Evolutionary conservation across 2,888 invertebrate species (phyloP), one percentile per base, ranked within the genome.

Genomic region (Chaitophorus viminalis): DNA sequence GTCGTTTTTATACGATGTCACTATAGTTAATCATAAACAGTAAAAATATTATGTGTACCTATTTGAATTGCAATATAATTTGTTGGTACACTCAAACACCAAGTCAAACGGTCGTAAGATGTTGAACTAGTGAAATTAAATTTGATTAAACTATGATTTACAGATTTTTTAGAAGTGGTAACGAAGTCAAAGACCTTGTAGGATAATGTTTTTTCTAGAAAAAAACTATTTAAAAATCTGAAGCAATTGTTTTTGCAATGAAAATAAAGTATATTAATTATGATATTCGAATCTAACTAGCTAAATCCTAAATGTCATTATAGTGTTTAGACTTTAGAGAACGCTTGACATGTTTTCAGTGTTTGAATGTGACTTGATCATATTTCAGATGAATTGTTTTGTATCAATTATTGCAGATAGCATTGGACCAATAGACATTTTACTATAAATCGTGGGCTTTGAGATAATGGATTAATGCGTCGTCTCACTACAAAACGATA

Each of bases 201-300:
- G 21, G n/a, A 5, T 31, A 65, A 83, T 65, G 25, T n/a, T 84
- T 82, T 65, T 84, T 75, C 83, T 84, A 76, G 83, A 65, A 76
- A 74, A 83, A 14, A 83, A 17, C 39, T 1, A 21, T 75, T 25
- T 54, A 60, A n/a, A 29, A 8, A 0, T 68, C 4, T 68, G n/a
- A n/a, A 68, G 11, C 29, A 36, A 65, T 36, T 83, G 9, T 76
- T 46, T 76, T 76, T 17, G 14, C 25, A 39, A 25, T 75, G n/a
- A 60, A 39, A 82, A 76, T 75, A 60, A 60, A 18, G 8, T 46
- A 46, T 46, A 14, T 46, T 14, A 46, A 17, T 6, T 25, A 31
- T 65, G 60, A 83, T 65, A 39, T 39, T 65, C 39, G 25, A 76
- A 21, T 39, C 17, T 76, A 46, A 84, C 75, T 25, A 21, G 65